A percentile compares a stretch with the other conserved stretches of the same genome.
Conservation (phyloP, 1,140 invertebrate species). For the Sinella curviseta region DNA sequence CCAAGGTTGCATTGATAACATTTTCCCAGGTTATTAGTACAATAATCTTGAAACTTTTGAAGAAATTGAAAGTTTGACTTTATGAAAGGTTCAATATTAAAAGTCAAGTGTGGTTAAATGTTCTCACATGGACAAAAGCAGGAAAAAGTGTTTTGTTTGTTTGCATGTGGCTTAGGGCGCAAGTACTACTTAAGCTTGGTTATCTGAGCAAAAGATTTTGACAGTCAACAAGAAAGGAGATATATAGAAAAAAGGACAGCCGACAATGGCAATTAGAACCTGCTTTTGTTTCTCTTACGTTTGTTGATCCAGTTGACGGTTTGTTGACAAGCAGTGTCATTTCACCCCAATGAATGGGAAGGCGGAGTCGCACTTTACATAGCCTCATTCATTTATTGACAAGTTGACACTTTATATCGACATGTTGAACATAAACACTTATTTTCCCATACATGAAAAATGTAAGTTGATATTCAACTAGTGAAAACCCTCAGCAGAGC, state of each 20-base stretch:
- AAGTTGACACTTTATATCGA: slow-evolving; percentile 22
- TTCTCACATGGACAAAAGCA: not conserved
- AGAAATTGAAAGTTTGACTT: slow-evolving; percentile 3
- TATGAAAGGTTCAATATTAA: not conserved
- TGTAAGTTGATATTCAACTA: not conserved
- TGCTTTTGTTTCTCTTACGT: not conserved
- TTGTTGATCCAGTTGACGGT: not conserved
- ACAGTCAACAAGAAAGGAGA: not conserved
- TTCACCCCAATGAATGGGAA: not conserved
- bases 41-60: too few species aligned
- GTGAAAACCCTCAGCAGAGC: not conserved
- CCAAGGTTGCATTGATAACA: too few species aligned
- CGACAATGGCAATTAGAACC: not conserved
- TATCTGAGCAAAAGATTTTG: not conserved
- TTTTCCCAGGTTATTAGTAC: too few species aligned
- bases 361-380: not conserved
- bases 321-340: slow-evolving; percentile 19
- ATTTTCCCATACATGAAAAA: not conserved
- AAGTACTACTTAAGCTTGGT: too few species aligned
- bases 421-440: not conserved
- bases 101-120: not conserved
- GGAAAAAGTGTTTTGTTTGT: not conserved
- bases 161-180: slow-evolving; percentile 7
- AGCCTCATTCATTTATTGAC: not conserved
- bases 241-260: not conserved